Percentiles rank a stretch among this genome's conserved stretches.
phyloP scores from a whole-genome alignment of 1,140 invertebrate species.

The Chionoecetes opilio region DNA sequence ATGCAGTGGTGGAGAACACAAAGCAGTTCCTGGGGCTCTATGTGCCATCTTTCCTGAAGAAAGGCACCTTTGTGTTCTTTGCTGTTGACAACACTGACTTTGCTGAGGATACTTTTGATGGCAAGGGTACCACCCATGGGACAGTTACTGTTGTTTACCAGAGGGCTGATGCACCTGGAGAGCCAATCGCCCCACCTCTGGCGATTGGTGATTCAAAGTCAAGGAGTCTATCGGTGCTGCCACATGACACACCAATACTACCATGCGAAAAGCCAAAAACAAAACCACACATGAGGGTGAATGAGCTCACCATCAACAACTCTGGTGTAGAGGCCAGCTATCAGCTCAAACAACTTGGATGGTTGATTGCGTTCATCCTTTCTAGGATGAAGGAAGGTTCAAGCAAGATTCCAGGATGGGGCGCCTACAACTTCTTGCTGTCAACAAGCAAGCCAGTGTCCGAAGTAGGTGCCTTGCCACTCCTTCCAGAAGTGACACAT shows the following conservation, averaged over 20 bases:
- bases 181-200: constrained; percentile 52
- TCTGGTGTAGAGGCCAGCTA: neutral
- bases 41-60: constrained; percentile 80
- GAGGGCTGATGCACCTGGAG: constrained; percentile 59
- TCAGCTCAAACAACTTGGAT: constrained; percentile 36
- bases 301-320: constrained; percentile 14
- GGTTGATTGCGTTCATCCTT: constrained; percentile 61
- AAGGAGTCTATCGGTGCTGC: constrained; percentile 52
- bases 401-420: constrained; percentile 68
- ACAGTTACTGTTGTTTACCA: constrained; percentile 74
- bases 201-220: neutral
- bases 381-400: constrained; percentile 52
- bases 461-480: constrained; percentile 71
- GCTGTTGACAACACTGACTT: constrained; percentile 80
- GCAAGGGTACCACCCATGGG: constrained; percentile 65
- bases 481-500: constrained; percentile 78
- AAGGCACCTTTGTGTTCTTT: constrained; percentile 78
- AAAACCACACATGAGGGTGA: no score
- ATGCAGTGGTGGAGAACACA: constrained; percentile 79
- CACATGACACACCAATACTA: constrained; percentile 49
- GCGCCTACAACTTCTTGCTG: constrained; percentile 71
- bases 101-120: constrained; percentile 76
- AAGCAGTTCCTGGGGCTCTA: constrained; percentile 67
- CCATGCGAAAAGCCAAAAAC: constrained; percentile 55
- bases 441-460: constrained; percentile 62